These are phyloP conservation scores for Herpetotheres cachinnans DNA, from an alignment of 2,113 vertebrate genomes.

Conservation along the genomic window DNA sequence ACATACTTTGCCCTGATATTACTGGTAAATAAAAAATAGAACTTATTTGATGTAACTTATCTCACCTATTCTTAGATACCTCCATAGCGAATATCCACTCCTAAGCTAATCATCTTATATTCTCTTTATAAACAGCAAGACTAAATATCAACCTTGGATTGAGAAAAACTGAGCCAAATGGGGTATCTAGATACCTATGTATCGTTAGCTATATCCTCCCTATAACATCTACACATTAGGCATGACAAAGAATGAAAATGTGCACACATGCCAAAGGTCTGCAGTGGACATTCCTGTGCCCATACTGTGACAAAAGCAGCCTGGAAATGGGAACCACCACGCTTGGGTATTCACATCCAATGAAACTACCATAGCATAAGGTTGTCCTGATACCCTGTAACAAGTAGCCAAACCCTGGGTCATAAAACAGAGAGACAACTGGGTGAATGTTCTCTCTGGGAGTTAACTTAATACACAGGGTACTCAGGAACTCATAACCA, in stretches of 20 bases:
- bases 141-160: neutral
- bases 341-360: neutral
- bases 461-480: neutral
- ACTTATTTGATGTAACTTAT: neutral
- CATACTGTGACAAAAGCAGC: accelerated
- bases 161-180: neutral
- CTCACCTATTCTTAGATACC: neutral
- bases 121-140: neutral
- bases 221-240: neutral
- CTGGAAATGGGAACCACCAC: neutral
- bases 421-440: neutral
- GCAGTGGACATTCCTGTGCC: accelerated
- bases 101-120: neutral
- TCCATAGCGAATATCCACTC: neutral
- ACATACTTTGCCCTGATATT: neutral
- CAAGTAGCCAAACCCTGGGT: neutral
- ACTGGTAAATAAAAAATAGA: neutral
- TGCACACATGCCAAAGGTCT: neutral
- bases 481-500: neutral
- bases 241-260: neutral
- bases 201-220: neutral
- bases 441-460: neutral
- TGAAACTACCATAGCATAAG: neutral
- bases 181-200: neutral
- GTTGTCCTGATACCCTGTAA: neutral